These are phyloP conservation scores for Melitaea cinxia DNA, from an alignment of 1,140 invertebrate species.

Conservation along the genomic window DNA sequence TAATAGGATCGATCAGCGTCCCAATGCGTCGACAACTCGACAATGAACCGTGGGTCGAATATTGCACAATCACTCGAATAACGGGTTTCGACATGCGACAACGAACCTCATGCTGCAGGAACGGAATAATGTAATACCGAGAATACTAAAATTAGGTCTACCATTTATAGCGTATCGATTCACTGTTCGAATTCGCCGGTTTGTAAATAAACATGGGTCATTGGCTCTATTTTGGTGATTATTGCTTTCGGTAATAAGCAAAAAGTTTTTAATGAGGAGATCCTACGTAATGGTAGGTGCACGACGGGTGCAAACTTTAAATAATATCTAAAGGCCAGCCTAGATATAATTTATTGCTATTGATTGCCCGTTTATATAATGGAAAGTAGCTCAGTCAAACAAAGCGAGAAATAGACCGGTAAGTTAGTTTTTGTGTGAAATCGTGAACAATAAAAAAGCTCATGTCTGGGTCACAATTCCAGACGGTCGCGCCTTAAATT, in stretches of 20 bases:
- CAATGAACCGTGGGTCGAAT: slow-evolving; percentile 66
- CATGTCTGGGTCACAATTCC: slow-evolving; percentile 51
- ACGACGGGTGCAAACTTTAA: not conserved
- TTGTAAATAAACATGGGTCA: slow-evolving; percentile 7
- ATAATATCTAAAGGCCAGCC: not conserved
- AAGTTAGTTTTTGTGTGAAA: slow-evolving; percentile 47
- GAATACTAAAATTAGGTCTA: slow-evolving; percentile 28
- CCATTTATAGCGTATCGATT: slow-evolving; percentile 11
- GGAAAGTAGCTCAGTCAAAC: slow-evolving; percentile 41
- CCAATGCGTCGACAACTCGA: slow-evolving; percentile 66
- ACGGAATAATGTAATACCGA: slow-evolving; percentile 28
- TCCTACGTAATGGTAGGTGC: not conserved
- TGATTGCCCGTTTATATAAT: slow-evolving; percentile 29
- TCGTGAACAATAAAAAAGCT: slow-evolving; percentile 41
- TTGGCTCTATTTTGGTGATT: not conserved
- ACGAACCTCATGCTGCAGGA: slow-evolving; percentile 39
- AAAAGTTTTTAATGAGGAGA: not conserved
- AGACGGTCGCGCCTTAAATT: slow-evolving; percentile 40
- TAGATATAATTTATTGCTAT: slow-evolving; percentile 10
- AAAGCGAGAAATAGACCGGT: slow-evolving; percentile 43
- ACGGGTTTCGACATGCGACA: slow-evolving; percentile 57
- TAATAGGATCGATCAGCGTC: slow-evolving; percentile 63
- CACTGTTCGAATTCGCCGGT: not conserved
- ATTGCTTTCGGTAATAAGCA: slow-evolving; percentile 1
- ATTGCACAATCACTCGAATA: slow-evolving; percentile 64